A percentile compares a stretch with the other conserved stretches of the same genome.
Conservation (phyloP, 2,888 invertebrate species). For the Microctonus hyperodae region DNA sequence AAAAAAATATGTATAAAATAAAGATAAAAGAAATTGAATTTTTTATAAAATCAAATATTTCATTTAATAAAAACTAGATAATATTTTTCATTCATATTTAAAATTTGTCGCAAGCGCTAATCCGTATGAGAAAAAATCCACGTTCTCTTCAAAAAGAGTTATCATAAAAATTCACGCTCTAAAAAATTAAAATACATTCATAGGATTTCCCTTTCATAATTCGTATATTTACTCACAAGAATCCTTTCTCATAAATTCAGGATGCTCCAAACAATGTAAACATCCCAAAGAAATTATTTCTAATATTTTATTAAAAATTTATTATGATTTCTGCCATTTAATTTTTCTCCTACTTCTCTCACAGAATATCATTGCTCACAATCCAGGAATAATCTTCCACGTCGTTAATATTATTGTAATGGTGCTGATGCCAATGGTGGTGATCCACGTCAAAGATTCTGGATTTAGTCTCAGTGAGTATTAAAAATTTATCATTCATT, state of each 20-base stretch:
- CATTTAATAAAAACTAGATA: too few relatives aligned
- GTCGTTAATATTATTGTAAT: conserved; percentile 78
- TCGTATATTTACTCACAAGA: too few relatives aligned
- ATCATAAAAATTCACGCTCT: conserved; percentile 7
- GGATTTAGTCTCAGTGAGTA: conserved; percentile 81
- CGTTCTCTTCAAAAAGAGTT: background rate
- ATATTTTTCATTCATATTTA: too few relatives aligned
- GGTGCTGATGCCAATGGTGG: conserved; percentile 80
- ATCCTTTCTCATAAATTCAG: too few relatives aligned
- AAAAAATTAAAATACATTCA: conserved; percentile 22
- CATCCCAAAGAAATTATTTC: too few relatives aligned
- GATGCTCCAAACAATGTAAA: too few relatives aligned
- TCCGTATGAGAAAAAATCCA: background rate
- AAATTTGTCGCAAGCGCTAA: background rate
- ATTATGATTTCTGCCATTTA: background rate
- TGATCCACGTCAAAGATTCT: conserved; percentile 77
- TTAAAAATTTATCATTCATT: conserved; percentile 8
- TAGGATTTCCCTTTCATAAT: conserved; percentile 24
- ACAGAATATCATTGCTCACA: conserved; percentile 76
- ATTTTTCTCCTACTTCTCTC: background rate
- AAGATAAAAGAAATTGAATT: too few relatives aligned
- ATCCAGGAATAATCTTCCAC: conserved; percentile 77
- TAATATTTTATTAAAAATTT: background rate
- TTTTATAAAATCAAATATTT: too few relatives aligned
- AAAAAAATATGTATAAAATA: too few relatives aligned